These are phyloP conservation scores for Piezodorus guildinii DNA, from an alignment of 1,140 invertebrate species.

Conservation along the genomic window DNA sequence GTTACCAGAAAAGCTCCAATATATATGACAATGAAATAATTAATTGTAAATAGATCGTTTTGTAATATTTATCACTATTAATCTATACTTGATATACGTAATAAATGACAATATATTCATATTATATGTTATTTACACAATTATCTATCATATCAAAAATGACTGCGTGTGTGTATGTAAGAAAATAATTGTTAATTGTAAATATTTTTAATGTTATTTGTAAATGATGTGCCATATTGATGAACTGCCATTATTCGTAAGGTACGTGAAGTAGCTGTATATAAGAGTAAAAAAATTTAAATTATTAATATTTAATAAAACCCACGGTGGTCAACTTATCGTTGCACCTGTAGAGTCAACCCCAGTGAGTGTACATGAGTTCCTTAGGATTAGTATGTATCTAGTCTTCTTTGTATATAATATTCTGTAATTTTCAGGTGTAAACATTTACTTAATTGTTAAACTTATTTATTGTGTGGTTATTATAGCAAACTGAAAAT, in stretches of 20 bases:
- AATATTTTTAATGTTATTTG: neutral
- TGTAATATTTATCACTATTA: no score
- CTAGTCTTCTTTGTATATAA: no score
- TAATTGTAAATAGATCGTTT: no score
- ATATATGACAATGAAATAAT: no score
- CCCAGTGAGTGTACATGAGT: neutral
- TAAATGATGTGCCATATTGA: conserved; percentile 5
- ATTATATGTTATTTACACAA: neutral
- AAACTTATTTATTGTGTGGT: no score
- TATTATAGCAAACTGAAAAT: no score
- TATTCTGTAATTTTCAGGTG: no score
- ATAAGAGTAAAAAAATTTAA: neutral
- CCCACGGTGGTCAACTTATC: neutral
- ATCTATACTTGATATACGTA: neutral
- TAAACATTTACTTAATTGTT: no score
- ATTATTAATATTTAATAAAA: no score
- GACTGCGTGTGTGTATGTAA: neutral
- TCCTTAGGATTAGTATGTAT: no score
- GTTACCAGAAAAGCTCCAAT: no score
- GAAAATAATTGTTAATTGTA: neutral
- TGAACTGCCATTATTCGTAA: neutral
- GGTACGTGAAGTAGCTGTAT: neutral
- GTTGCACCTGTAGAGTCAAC: conserved; percentile 4
- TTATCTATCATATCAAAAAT: conserved; percentile 2
- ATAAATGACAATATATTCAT: neutral